These are phyloP conservation scores for Drosophila cognata DNA, from an alignment of 2,888 invertebrate species.

Conservation along the genomic window DNA sequence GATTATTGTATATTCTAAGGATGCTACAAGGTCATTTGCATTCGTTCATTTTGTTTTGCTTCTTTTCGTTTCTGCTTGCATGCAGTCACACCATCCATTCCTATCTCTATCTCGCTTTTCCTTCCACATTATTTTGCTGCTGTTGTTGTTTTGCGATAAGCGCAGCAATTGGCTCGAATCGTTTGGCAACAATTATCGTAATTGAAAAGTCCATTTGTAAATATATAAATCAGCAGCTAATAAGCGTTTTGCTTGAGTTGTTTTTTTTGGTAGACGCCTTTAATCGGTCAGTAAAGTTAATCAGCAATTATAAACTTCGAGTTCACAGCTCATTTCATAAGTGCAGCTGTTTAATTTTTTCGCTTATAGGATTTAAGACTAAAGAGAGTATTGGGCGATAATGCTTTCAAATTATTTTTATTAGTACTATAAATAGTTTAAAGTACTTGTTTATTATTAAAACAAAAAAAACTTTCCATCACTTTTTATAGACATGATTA, in stretches of 20 bases:
- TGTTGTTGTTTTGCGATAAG: conserved; percentile 35
- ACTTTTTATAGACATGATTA: neutral
- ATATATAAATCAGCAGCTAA: conserved; percentile 45
- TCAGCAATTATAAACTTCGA: conserved; percentile 21
- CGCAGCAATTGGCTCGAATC: conserved; percentile 34
- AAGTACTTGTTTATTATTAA: conserved; percentile 5
- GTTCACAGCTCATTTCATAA: conserved; percentile 53
- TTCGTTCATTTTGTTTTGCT: conserved; percentile 6
- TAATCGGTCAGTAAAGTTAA: conserved; percentile 58
- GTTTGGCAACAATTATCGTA: conserved; percentile 77
- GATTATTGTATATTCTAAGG: conserved; percentile 30
- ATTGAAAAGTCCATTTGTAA: conserved; percentile 40
- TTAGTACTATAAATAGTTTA: neutral
- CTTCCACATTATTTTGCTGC: conserved; percentile 9
- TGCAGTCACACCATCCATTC: conserved; percentile 25
- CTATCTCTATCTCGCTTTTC: conserved; percentile 2
- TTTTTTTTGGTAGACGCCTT: conserved; percentile 26
- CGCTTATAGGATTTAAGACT: conserved; percentile 16
- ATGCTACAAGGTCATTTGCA: conserved; percentile 58
- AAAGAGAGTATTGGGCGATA: conserved; percentile 36
- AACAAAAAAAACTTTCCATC: conserved; percentile 41
- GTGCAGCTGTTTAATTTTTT: conserved; percentile 19
- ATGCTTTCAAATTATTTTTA: conserved; percentile 7
- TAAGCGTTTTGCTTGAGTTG: conserved; percentile 53
- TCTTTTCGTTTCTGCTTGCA: conserved; percentile 28